phyloP scores from a whole-genome alignment of 2,888 invertebrate species.

The Thecocarcelia acutangulata region DNA sequence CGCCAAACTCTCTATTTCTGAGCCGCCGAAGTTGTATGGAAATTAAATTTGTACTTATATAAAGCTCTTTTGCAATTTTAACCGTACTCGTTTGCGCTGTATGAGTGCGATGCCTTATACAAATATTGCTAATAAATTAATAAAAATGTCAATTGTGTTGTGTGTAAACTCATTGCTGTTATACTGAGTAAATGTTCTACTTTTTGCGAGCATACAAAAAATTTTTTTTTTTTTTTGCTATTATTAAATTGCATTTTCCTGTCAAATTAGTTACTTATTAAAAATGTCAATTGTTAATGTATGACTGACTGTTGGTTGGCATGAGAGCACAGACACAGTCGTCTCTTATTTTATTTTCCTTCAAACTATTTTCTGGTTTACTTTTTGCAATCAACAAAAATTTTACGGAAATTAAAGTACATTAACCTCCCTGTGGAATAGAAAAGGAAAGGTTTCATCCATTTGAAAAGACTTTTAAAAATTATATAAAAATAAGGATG shows the following conservation, averaged over 20 bases:
- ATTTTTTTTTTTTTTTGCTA: conserved; percentile 15
- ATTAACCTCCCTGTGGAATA: conserved; percentile 37
- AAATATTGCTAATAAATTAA: too few relatives aligned
- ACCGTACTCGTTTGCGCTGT: too few relatives aligned
- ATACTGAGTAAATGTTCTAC: neutral
- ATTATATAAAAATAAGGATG: conserved; percentile 16
- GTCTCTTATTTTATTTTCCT: conserved; percentile 6
- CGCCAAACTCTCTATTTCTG: too few relatives aligned
- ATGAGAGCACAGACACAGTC: conserved; percentile 4
- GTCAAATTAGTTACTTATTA: conserved; percentile 66
- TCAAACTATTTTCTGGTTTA: conserved; percentile 1
- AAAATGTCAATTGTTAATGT: conserved; percentile 62
- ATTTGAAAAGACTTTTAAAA: neutral
- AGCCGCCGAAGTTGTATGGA: too few relatives aligned
- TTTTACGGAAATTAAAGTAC: conserved; percentile 31
- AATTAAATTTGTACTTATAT: too few relatives aligned
- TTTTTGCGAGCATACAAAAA: neutral
- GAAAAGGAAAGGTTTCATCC: neutral
- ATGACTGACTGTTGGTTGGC: neutral
- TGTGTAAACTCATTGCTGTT: neutral
- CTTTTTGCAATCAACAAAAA: conserved; percentile 17
- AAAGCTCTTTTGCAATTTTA: too few relatives aligned
- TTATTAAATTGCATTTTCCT: conserved; percentile 63
- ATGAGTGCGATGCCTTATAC: too few relatives aligned
- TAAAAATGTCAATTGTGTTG: too few relatives aligned